Conservation (phyloP, 2,888 invertebrate genomes). For the Anoplius nigerrimus region DNA sequence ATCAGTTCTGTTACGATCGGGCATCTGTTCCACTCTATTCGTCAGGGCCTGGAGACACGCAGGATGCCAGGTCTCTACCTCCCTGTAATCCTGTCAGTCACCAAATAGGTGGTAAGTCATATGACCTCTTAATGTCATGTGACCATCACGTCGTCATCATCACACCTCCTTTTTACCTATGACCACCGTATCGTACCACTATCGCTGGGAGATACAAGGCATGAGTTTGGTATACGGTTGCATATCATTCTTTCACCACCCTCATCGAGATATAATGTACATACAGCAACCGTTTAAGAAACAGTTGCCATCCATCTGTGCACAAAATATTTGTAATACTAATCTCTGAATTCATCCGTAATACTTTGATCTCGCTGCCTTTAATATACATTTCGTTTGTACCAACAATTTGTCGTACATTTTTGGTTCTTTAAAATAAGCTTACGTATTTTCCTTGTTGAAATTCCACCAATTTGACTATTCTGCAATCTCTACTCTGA, state of each 20-base stretch:
- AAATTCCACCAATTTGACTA: no score
- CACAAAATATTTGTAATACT: conserved; percentile 3
- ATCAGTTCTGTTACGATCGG: conserved; percentile 80
- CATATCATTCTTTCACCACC: conserved; percentile 43
- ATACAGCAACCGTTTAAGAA: conserved; percentile 31
- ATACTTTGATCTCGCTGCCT: neutral
- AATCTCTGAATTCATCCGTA: neutral
- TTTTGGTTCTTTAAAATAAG: no score
- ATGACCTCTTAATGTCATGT: conserved; percentile 75
- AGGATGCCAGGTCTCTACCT: conserved; percentile 71
- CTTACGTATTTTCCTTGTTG: no score
- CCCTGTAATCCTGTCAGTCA: conserved; percentile 74
- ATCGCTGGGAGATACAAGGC: conserved; percentile 32
- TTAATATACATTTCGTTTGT: neutral
- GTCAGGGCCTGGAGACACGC: conserved; percentile 69
- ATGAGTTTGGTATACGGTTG: conserved; percentile 45
- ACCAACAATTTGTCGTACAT: no score
- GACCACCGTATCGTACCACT: conserved; percentile 25
- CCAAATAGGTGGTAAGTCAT: conserved; percentile 76
- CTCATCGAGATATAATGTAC: conserved; percentile 36
- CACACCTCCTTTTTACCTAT: conserved; percentile 42
- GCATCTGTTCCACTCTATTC: conserved; percentile 75
- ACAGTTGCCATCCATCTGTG: conserved; percentile 1
- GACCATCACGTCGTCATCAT: conserved; percentile 71
- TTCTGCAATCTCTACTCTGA: neutral